Evolutionary conservation across 1,140 invertebrate species (phyloP).

Genomic region (Mycetomoellerius zeteki): DNA sequence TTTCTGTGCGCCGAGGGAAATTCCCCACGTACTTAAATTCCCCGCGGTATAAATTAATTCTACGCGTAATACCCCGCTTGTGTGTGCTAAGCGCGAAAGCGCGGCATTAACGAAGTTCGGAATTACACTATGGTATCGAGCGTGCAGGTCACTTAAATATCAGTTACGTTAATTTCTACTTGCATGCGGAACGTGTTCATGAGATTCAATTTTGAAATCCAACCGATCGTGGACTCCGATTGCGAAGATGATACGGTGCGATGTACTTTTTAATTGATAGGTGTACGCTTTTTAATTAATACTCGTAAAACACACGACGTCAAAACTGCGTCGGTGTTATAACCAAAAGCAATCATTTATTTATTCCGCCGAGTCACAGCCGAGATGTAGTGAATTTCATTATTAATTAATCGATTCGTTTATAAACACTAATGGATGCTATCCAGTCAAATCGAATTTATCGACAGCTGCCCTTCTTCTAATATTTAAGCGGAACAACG

Average conservation of each 20-base stretch:
- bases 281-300: constrained; percentile 55
- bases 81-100: constrained; percentile 18
- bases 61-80: neutral
- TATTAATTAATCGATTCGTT: constrained; percentile 62
- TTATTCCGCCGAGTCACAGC: constrained; percentile 19
- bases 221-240: no score
- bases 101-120: constrained; percentile 45
- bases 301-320: constrained; percentile 11
- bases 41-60: constrained; percentile 47
- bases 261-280: constrained; percentile 54
- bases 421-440: constrained; percentile 43
- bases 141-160: constrained; percentile 43
- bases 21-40: constrained; percentile 28
- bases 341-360: constrained; percentile 35
- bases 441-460: constrained; percentile 32
- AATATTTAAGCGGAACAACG: constrained; percentile 32
- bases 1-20: neutral
- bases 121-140: constrained; percentile 32
- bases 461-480: constrained; percentile 6
- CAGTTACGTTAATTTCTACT: constrained; percentile 43
- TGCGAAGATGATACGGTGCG: constrained; percentile 35
- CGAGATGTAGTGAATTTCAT: constrained; percentile 13
- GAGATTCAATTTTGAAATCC: constrained; percentile 35
- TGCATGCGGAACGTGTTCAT: constrained; percentile 10
- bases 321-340: neutral